phyloP scores from a whole-genome alignment of 1,140 invertebrate genomes.

The Atta cephalotes region DNA sequence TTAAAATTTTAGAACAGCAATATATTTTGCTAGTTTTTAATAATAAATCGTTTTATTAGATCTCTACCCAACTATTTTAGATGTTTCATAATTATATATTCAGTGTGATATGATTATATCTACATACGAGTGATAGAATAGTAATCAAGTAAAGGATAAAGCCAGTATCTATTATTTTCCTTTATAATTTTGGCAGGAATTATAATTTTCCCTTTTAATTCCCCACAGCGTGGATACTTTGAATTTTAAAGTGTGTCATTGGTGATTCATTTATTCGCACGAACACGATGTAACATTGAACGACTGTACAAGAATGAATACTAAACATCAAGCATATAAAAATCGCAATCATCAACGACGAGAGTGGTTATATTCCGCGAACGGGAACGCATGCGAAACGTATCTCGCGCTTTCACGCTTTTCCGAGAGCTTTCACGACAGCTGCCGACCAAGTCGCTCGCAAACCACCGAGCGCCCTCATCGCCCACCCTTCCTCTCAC shows the following conservation, averaged over 20 bases:
- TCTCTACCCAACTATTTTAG: neutral
- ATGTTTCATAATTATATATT: neutral
- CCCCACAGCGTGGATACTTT: slow-evolving; percentile 20
- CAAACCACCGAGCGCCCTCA: slow-evolving; percentile 35
- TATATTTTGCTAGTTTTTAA: neutral
- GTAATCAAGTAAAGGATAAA: neutral
- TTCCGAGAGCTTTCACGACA: slow-evolving; percentile 59
- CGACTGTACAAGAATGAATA: slow-evolving; percentile 29
- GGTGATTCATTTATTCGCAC: slow-evolving; percentile 53
- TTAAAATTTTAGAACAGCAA: neutral
- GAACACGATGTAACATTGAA: slow-evolving; percentile 1
- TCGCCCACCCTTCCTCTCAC: neutral
- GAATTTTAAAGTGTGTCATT: slow-evolving; percentile 44
- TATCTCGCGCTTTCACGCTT: slow-evolving; percentile 58
- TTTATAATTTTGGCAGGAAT: slow-evolving; percentile 25
- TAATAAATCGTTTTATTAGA: neutral
- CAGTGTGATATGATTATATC: neutral
- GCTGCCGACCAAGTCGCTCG: slow-evolving; percentile 58
- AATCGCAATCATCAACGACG: slow-evolving; percentile 30
- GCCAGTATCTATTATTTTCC: neutral
- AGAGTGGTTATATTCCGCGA: slow-evolving; percentile 17
- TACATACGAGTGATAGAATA: neutral
- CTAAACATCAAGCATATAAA: slow-evolving; percentile 64
- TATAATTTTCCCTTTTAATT: slow-evolving; percentile 22
- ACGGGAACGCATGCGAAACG: neutral